phyloP scores from a whole-genome alignment of 2,888 invertebrate species.

The Brenthis daphne region DNA sequence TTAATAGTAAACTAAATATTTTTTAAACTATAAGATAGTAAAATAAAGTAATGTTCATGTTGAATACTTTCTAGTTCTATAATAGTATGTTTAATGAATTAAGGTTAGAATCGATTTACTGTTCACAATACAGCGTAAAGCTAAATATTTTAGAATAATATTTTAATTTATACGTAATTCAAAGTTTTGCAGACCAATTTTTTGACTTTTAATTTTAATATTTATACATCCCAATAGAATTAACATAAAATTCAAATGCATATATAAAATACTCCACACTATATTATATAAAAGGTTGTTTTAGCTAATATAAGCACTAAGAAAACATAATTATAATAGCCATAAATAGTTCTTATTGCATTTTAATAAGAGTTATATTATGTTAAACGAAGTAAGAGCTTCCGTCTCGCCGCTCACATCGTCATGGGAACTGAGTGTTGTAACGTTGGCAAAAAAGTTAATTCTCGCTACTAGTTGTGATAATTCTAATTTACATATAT shows the following conservation, averaged over 20 bases:
- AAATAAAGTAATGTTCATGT: too few relatives aligned
- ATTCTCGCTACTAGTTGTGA: constrained; percentile 3
- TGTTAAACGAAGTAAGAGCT: constrained; percentile 45
- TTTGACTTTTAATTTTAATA: too few relatives aligned
- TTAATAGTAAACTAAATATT: too few relatives aligned
- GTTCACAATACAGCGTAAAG: too few relatives aligned
- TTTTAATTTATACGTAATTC: too few relatives aligned
- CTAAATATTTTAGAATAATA: too few relatives aligned
- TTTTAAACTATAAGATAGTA: too few relatives aligned
- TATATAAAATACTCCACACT: neutral
- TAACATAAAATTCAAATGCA: neutral
- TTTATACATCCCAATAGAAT: too few relatives aligned
- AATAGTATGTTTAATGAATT: too few relatives aligned
- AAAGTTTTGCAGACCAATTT: too few relatives aligned
- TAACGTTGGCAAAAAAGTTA: constrained; percentile 12
- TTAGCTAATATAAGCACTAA: neutral
- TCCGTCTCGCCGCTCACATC: constrained; percentile 67
- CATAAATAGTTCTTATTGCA: constrained; percentile 39
- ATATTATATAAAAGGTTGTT: neutral
- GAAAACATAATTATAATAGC: constrained; percentile 2
- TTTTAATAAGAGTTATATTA: constrained; percentile 43
- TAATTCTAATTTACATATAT: constrained; percentile 19
- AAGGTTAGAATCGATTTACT: too few relatives aligned
- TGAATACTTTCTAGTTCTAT: too few relatives aligned
- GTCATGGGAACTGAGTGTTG: constrained; percentile 64